A percentile compares a stretch with the other conserved stretches of the same genome.
These are phyloP conservation scores for Monomorium pharaonis DNA, from an alignment of 1,140 invertebrate species.

Conservation along the genomic window DNA sequence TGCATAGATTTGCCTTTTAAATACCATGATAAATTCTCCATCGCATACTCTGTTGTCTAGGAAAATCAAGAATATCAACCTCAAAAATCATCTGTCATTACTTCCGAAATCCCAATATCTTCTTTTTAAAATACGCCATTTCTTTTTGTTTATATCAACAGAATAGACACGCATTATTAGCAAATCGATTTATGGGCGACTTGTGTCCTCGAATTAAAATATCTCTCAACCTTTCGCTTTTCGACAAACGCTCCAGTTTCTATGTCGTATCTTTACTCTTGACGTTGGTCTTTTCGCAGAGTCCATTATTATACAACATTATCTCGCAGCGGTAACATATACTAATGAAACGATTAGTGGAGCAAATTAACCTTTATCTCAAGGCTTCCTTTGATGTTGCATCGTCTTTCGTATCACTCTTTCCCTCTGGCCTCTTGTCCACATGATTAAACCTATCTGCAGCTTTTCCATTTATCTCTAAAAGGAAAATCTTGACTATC, in stretches of 20 bases:
- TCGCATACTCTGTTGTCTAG: background rate
- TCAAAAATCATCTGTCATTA: conserved; percentile 6
- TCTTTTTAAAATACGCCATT: background rate
- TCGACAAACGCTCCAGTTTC: background rate
- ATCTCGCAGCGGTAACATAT: background rate
- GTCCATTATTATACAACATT: background rate
- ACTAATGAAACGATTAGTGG: conserved; percentile 25
- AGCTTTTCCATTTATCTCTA: conserved; percentile 1
- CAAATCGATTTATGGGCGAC: background rate
- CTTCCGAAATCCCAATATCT: background rate
- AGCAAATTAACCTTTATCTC: background rate
- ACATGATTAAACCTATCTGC: conserved; percentile 14
- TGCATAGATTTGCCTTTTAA: background rate
- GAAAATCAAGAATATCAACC: background rate
- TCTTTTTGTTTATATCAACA: background rate
- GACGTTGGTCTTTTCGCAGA: background rate
- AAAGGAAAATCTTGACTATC: background rate
- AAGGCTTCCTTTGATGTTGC: conserved; percentile 8
- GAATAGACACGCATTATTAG: background rate
- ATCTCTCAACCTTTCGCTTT: background rate
- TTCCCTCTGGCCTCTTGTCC: background rate
- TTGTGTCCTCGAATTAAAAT: background rate
- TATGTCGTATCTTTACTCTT: conserved; percentile 2
- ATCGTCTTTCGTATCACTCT: conserved; percentile 18
- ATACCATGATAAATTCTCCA: conserved; percentile 1